These are phyloP conservation scores for Oreocharis arfaki DNA, from an alignment of 2,113 vertebrate species.

Conservation along the genomic window DNA sequence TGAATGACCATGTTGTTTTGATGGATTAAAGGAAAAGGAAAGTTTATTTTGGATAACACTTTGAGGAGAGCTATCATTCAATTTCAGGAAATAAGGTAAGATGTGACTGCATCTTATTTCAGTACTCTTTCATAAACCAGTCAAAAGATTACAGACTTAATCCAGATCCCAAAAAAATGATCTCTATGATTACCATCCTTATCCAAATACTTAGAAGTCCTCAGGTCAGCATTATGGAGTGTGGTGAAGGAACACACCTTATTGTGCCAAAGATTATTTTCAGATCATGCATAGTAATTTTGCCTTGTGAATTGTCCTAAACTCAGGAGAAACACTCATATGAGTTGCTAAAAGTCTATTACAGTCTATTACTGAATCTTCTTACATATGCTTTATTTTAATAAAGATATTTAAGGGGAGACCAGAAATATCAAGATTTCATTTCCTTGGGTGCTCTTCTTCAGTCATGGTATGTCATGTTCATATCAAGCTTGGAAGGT, in stretches of 20 bases:
- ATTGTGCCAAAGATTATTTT: not conserved
- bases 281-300: not conserved
- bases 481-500: not conserved
- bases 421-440: not conserved
- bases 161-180: not conserved
- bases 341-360: not conserved
- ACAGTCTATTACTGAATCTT: not conserved
- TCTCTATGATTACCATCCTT: not conserved
- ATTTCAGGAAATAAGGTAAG: not conserved
- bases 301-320: not conserved
- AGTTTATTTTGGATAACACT: not conserved
- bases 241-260: not conserved
- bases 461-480: not conserved
- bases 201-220: not conserved
- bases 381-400: not conserved
- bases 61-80: not conserved
- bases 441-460: not conserved
- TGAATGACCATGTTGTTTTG: not conserved
- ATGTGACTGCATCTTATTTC: not conserved
- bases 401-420: not conserved
- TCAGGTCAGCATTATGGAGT: rapidly evolving
- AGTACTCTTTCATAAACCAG: not conserved
- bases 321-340: not conserved
- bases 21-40: not conserved
- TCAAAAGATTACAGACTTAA: not conserved